A percentile compares a stretch with the other conserved stretches of the same genome.
These are phyloP conservation scores for Artemia franciscana DNA, from an alignment of 1,140 invertebrate genomes.

Conservation along the genomic window DNA sequence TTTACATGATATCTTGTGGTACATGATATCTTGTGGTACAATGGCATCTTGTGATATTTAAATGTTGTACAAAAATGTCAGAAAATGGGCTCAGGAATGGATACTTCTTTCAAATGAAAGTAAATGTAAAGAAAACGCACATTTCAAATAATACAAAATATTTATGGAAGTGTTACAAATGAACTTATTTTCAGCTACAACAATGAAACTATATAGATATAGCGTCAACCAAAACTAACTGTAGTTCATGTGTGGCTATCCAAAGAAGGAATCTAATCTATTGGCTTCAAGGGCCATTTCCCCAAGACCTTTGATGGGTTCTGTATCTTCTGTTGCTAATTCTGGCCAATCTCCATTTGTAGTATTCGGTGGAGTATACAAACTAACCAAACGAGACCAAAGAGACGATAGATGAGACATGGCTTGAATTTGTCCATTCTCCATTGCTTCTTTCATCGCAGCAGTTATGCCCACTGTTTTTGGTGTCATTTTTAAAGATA, in stretches of 20 bases:
- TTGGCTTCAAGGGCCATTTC: conserved; percentile 78
- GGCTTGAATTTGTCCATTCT: not conserved
- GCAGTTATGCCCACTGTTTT: not conserved
- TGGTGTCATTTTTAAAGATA: conserved; percentile 38
- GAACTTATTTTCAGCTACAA: too few relatives aligned
- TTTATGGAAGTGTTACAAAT: too few relatives aligned
- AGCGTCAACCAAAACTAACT: too few relatives aligned
- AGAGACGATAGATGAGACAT: not conserved
- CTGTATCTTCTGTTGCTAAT: conserved; percentile 21
- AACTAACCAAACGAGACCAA: conserved; percentile 10
- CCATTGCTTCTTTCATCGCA: conserved; percentile 1
- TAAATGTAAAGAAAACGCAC: too few relatives aligned
- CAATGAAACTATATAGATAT: too few relatives aligned
- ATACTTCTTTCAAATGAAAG: too few relatives aligned
- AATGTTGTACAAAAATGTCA: too few relatives aligned
- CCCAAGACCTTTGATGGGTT: conserved; percentile 25
- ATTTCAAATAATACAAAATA: too few relatives aligned
- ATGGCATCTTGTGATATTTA: too few relatives aligned
- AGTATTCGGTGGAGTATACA: conserved; percentile 14
- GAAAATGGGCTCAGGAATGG: too few relatives aligned
- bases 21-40: too few relatives aligned
- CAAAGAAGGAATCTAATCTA: conserved; percentile 60
- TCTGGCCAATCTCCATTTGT: conserved; percentile 16
- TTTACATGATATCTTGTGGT: too few relatives aligned
- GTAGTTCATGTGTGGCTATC: conserved; percentile 91